Evolutionary conservation across 1,140 invertebrate species (phyloP).

Genomic region (Cotesia glomerata): DNA sequence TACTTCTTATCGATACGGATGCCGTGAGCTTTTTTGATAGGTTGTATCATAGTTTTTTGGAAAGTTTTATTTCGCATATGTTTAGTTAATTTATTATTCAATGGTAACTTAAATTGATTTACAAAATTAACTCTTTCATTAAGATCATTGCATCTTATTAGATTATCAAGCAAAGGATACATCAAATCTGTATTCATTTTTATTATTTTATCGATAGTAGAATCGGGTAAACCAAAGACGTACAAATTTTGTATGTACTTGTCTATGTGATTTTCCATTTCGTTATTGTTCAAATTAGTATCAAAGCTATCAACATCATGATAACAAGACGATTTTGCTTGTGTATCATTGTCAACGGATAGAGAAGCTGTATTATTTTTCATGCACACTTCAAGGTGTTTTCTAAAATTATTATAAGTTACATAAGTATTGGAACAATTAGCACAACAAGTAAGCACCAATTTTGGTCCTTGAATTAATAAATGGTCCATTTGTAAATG

Average conservation of each 20-base stretch:
- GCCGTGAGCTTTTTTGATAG: constrained; percentile 13
- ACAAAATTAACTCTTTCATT: neutral
- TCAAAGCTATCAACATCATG: neutral
- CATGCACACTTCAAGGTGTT: neutral
- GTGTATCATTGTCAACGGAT: neutral
- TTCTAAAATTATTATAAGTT: neutral
- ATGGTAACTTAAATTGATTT: neutral
- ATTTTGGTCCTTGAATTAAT: neutral
- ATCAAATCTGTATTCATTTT: neutral
- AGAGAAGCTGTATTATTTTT: neutral
- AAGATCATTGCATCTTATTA: neutral
- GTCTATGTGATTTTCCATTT: neutral
- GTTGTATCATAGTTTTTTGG: neutral
- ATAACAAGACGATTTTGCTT: neutral
- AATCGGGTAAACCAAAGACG: neutral
- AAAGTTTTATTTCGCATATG: neutral
- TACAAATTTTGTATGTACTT: constrained; percentile 8
- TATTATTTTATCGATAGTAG: neutral
- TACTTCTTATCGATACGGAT: constrained; percentile 17
- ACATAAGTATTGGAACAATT: neutral
- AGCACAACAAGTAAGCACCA: constrained; percentile 8
- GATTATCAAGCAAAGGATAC: neutral
- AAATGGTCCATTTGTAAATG: constrained; percentile 11
- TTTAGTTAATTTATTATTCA: neutral
- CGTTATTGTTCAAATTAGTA: neutral